phyloP scores from a whole-genome alignment of 2,888 invertebrate genomes.

The Meteorus cinctellus region DNA sequence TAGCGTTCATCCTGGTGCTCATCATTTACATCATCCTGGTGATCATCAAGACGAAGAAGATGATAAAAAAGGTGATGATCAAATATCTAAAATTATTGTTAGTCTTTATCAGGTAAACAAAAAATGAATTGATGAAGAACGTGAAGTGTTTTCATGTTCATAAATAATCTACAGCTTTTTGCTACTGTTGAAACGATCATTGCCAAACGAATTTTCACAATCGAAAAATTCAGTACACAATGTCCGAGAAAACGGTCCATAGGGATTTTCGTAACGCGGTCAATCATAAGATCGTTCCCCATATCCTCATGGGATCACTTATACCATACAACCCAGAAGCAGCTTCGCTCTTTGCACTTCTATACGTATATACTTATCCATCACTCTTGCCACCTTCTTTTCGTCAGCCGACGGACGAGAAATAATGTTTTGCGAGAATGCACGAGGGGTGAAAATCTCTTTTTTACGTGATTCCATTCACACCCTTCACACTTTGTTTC shows the following conservation, averaged over 20 bases:
- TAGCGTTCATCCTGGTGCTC: conserved; percentile 65
- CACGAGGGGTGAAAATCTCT: conserved; percentile 66
- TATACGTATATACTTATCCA: conserved; percentile 40
- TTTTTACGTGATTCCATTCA: conserved; percentile 71
- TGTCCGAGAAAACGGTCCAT: conserved; percentile 64
- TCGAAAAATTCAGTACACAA: conserved; percentile 38
- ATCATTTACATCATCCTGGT: conserved; percentile 66
- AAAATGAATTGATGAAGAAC: background rate
- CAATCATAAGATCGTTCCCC: conserved; percentile 73
- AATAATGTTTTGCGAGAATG: conserved; percentile 53
- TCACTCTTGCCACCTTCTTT: conserved; percentile 35
- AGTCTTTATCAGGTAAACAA: background rate
- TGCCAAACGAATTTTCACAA: conserved; percentile 9
- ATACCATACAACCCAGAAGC: conserved; percentile 48
- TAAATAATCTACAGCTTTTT: conserved; percentile 12
- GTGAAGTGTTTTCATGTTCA: background rate
- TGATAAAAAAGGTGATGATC: conserved; percentile 69
- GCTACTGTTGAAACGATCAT: conserved; percentile 29
- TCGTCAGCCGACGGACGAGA: conserved; percentile 58
- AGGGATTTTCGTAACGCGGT: conserved; percentile 70
- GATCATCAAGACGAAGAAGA: conserved; percentile 69
- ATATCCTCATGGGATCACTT: conserved; percentile 70
- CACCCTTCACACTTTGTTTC: conserved; percentile 61
- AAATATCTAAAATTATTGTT: background rate
- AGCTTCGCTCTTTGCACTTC: conserved; percentile 48